A percentile compares a stretch with the other conserved stretches of the same genome.
Conservation (phyloP, 2,113 vertebrate species). For the Leucosticte australis region DNA sequence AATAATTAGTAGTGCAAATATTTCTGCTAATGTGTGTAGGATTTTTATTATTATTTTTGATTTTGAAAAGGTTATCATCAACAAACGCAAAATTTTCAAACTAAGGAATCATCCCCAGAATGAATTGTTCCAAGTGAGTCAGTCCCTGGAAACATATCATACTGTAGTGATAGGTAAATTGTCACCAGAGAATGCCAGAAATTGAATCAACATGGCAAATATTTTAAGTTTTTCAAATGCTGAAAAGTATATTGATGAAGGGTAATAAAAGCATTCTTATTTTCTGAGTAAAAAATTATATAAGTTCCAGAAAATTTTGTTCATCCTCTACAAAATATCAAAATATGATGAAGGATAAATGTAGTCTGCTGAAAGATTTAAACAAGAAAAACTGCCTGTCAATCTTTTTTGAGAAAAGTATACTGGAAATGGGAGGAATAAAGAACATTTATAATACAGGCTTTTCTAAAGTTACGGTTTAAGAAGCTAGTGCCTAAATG, state of each 20-base stretch:
- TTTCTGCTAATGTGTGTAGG: background rate
- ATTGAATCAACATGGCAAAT: background rate
- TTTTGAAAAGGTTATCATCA: background rate
- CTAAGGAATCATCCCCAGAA: background rate
- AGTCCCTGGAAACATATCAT: background rate
- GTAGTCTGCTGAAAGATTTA: background rate
- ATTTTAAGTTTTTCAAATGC: background rate
- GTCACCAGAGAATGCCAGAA: background rate
- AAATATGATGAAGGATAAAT: background rate
- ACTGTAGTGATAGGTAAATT: background rate
- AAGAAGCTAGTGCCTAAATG: background rate
- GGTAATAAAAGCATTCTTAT: background rate
- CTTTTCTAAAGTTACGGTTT: background rate
- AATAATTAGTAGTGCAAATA: background rate
- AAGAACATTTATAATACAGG: background rate
- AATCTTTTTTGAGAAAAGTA: background rate
- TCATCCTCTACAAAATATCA: background rate
- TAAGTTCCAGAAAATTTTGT: background rate
- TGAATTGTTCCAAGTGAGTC: background rate
- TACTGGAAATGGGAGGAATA: background rate
- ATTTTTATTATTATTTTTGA: background rate
- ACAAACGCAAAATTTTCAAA: background rate
- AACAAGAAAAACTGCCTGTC: background rate
- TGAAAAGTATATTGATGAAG: background rate
- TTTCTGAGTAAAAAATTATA: background rate